Base-by-base conservation (phyloP, 2,888 invertebrate species). In the Callosobruchus maculatus region DNA sequence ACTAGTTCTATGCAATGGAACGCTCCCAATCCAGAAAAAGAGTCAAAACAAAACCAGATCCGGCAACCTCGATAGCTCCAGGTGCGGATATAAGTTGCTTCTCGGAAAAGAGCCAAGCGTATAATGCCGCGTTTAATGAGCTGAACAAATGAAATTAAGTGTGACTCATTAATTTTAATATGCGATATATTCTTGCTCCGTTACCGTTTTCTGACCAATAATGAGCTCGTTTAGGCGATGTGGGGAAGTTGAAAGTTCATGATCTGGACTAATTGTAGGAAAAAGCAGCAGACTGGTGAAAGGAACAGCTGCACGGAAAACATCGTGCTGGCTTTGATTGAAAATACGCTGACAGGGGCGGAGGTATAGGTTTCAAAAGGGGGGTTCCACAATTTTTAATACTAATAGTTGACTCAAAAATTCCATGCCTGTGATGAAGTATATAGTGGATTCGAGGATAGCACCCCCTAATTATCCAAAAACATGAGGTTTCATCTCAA, bases 121-220 rank as follows among this genome's bases (percentile, higher is more conserved):
- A 68, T 68, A 68, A 68, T 68, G 9, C 22, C 21, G 21, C 21
- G 22, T 68, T 70, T 70, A 73, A 73, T 73, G 73, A 73, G 73
- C 70, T 70, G 69, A 73, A 70, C 30, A 72, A 71, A 71, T 71
- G 71, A 30, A 31, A 30, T 71, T 71, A 31, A 71, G 21, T 26
- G 70, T 70, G 70, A 70, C 22, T 70, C 70, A 70, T 70, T 70
- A 70, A 70, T 26, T 22, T 70, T 70, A 70, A 70, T 70, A 26
- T 70, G 70, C 70, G 2, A 20, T 26, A 70, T 70, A 18, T 22
- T 70, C 21, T 70, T 26, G 70, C 22, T 70, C 26, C 70, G 70
- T 26, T 70, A 70, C 70, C 13, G 49, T 49, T 49, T 49, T 49
- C 49, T 49, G 49, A 18, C 49, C 49, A 49, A 49, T 49, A 49